Conservation (phyloP, 2,888 invertebrate genomes). For the Harpalus rubripes region DNA sequence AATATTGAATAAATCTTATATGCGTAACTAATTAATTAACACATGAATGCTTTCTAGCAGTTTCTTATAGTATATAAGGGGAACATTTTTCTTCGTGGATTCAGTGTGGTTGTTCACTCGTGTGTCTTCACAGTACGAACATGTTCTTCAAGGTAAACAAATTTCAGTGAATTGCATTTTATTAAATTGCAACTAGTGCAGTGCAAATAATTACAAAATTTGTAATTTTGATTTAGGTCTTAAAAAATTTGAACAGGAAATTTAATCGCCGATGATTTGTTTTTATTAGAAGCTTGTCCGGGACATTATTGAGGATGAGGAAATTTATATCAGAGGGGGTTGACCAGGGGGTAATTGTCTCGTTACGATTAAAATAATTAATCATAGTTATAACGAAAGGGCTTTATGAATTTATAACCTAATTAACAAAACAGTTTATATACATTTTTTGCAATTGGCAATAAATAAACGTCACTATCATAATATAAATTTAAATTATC, state of each 20-base stretch:
- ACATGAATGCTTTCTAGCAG: slow-evolving; percentile 26
- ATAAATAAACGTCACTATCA: too few relatives aligned
- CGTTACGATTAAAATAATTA: too few relatives aligned
- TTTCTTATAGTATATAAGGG: slow-evolving; percentile 20
- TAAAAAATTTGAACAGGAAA: neutral
- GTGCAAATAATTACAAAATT: neutral
- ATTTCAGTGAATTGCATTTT: neutral
- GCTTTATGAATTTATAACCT: too few relatives aligned
- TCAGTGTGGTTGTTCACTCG: slow-evolving; percentile 31
- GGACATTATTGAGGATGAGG: neutral
- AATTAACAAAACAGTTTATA: too few relatives aligned
- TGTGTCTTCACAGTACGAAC: slow-evolving; percentile 19
- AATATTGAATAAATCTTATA: slow-evolving; percentile 44
- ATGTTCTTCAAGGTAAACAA: slow-evolving; percentile 55
- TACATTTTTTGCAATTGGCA: too few relatives aligned
- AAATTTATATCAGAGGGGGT: too few relatives aligned
- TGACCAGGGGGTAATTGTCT: too few relatives aligned
- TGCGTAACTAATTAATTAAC: slow-evolving; percentile 60
- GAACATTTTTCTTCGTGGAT: neutral
- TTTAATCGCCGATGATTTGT: too few relatives aligned
- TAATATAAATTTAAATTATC: too few relatives aligned
- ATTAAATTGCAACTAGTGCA: neutral
- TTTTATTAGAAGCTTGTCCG: too few relatives aligned
- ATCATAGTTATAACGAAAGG: too few relatives aligned
- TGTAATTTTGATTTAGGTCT: neutral